Percentiles rank a stretch among this genome's conserved stretches.
These are phyloP conservation scores for Calidris pygmaea DNA, from an alignment of 2,113 vertebrate species.

Conservation along the genomic window DNA sequence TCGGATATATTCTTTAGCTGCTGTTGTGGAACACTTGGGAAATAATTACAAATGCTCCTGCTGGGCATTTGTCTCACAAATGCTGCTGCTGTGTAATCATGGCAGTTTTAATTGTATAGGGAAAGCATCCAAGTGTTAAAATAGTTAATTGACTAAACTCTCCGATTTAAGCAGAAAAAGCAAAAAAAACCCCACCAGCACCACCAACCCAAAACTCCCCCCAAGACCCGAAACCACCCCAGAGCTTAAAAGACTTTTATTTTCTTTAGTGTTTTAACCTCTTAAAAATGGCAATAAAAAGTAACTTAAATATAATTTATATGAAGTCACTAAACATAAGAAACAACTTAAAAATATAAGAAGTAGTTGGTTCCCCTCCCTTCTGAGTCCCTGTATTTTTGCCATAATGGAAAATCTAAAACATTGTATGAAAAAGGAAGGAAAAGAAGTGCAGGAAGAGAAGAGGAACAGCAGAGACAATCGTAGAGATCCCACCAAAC, in stretches of 20 bases:
- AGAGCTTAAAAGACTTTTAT: neutral
- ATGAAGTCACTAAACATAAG: neutral
- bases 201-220: too few species aligned
- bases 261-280: neutral
- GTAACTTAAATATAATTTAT: neutral
- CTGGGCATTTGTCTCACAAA: slow-evolving; percentile 4
- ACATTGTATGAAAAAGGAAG: neutral
- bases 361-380: neutral
- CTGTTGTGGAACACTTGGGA: slow-evolving; percentile 14
- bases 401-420: neutral
- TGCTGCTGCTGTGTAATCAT: neutral
- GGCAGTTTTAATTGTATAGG: slow-evolving; percentile 15
- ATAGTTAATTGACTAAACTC: slow-evolving; percentile 40
- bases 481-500: neutral
- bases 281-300: neutral
- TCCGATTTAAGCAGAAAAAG: neutral
- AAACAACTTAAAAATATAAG: neutral
- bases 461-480: neutral
- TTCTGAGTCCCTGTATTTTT: neutral
- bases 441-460: neutral
- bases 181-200: neutral
- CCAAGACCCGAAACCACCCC: neutral
- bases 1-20: neutral
- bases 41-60: slow-evolving; percentile 31
- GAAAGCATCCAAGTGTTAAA: slow-evolving; percentile 37